Base-by-base conservation (phyloP, 2,888 invertebrate genomes). In the Conistra vaccinii region DNA sequence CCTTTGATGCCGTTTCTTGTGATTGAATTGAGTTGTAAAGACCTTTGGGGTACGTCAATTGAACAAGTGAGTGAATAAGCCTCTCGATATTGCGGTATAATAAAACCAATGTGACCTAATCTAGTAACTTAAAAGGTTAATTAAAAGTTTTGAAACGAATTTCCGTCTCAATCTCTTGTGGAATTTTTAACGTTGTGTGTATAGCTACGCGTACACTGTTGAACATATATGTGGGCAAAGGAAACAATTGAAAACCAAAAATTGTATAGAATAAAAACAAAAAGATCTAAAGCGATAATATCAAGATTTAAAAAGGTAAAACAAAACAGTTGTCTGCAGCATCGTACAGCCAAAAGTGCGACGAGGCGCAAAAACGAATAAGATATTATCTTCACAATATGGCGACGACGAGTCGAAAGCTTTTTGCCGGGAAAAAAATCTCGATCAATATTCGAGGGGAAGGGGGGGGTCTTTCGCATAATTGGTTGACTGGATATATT, bases 361-460 rank as follows among this genome's bases (percentile, higher is more conserved):
- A 71, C 80, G 78, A 83, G 74, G 69, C 69, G 80, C 80, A 85
- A 94, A 94, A 94, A 94, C 87, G 92, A 93, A 94, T 91, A 93
- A 92, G 91, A 89, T 88, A 88, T 93, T 94, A 94, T 93, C 94
- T 91, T 81, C 76, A 85, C 92, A 94, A 93, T 92, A 94, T 94
- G 94, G 94, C 94, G 93, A 92, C 91, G 89, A 87, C 86, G 89
- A 78, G 69, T 81, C 82, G 85, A 90, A 89, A 87, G 90, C 90
- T 92, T 94, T 94, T 93, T 92, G 90, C 89, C 77, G 87, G 88
- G 91, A 92, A 94, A 94, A 94, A 95, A 93, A 92, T 92, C 91
- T 88, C 92, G 95, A 95, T 95, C 96, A 95, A 96, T 95, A 95
- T 95, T 94, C 92, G 90, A 90, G 86, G 90, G 83, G 89, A 90